Base-by-base conservation (phyloP, 1,140 invertebrate genomes). In the Dreissena polymorpha region DNA sequence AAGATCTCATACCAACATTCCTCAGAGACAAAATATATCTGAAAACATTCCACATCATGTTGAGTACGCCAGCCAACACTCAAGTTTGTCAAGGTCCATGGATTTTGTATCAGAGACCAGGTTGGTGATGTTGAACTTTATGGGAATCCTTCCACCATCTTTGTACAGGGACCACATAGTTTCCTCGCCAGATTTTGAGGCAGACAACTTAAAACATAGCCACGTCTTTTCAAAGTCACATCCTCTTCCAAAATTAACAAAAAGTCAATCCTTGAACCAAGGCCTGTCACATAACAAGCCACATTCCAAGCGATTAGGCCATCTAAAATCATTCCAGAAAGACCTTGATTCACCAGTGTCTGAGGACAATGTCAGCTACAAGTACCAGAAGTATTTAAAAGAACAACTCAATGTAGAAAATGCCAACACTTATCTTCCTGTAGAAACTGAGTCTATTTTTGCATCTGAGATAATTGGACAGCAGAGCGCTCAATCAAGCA, bases 101-200 rank as follows among this genome's bases (percentile, higher is more conserved):
- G 78, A 80, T 25, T 89, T 89, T 68, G 72, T 80, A 7, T 80
- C 75, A 80, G 88, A 89, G 75, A 89, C 88, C 12, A 87, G 86
- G 71, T 88, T 74, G 69, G 85, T 89, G 18, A 87, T 89, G 51
- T 57, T 89, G 14, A 87, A 85, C 71, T 89, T 89, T 67, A 73
- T 89, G 67, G 74, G 85, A 55, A 49, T 73, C 10, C 68, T 85
- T n/a, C 86, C 86, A 53, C 79, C 82, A 16, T 76, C 73, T 0
- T 68, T 83, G 63, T 83, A 83, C 53, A 55, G n/a, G n/a, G 80
- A 72, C 10, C 80, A 83, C 73, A 64, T 83, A 64, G 67, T 72
- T 5, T 53, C 80, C 13, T 74, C 72, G 18, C 80, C 70, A 64
- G 71, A 75, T 23, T 18, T 49, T 76, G 76, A 69, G n/a, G 21